A percentile compares a stretch with the other conserved stretches of the same genome.
Conservation (phyloP, 2,113 vertebrate genomes). For the Dicaeum eximium region DNA sequence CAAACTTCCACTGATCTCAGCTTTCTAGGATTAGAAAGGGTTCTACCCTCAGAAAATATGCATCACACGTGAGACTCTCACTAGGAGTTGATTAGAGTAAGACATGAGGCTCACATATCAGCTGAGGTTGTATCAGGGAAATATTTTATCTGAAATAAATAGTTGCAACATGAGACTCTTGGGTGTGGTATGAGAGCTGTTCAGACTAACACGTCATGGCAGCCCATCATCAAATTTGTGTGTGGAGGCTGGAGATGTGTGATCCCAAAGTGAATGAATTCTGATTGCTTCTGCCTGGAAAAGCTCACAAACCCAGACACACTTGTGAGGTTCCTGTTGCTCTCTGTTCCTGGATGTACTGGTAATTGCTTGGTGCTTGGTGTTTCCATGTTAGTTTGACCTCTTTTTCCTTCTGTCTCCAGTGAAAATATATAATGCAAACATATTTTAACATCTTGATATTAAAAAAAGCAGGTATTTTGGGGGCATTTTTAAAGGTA, state of each 20-base stretch:
- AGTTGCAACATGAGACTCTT: background rate
- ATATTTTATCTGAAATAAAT: constrained; percentile 42
- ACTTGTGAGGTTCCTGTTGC: background rate
- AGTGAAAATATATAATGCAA: background rate
- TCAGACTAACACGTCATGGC: background rate
- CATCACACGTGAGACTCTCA: background rate
- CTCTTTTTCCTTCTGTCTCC: background rate
- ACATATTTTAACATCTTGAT: background rate
- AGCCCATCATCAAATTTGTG: background rate
- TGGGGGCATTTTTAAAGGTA: background rate
- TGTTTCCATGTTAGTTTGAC: background rate
- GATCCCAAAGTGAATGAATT: background rate
- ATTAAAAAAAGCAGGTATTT: background rate
- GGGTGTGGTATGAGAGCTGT: background rate
- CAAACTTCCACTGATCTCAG: constrained; percentile 1
- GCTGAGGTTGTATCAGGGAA: background rate
- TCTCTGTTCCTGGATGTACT: background rate
- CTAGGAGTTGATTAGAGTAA: background rate
- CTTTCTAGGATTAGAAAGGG: background rate
- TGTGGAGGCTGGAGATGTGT: background rate
- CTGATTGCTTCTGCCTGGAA: background rate
- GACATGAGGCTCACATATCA: background rate
- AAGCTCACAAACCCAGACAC: background rate
- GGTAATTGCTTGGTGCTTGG: background rate
- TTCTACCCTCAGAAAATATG: background rate